A percentile compares a stretch with the other conserved stretches of the same genome.
Conservation (phyloP, 1,140 invertebrate genomes). For the Cydia amplana region DNA sequence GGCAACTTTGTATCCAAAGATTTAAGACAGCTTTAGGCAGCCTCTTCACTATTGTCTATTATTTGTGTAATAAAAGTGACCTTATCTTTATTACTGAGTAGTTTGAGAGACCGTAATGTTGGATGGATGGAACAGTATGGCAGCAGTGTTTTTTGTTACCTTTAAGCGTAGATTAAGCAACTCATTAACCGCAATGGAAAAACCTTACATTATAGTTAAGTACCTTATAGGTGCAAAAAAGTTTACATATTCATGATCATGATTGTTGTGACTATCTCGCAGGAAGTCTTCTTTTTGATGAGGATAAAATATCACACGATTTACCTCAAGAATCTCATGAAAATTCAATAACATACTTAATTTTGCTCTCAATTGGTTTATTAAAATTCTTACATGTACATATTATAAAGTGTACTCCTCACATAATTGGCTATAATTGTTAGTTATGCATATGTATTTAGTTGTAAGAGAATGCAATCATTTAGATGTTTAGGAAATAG, state of each 20-base stretch:
- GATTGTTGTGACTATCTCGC: background rate
- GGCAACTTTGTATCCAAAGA: slow-evolving; percentile 21
- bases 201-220: background rate
- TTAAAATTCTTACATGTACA: too few species aligned
- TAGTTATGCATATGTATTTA: background rate
- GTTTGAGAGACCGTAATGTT: too few species aligned
- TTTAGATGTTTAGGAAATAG: slow-evolving; percentile 5
- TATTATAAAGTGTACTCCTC: background rate
- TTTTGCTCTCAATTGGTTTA: too few species aligned
- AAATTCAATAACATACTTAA: too few species aligned
- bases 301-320: too few species aligned
- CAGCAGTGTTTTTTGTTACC: background rate
- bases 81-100: background rate
- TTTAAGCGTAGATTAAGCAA: slow-evolving; percentile 18
- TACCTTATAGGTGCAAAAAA: background rate
- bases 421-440: background rate
- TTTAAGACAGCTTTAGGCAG: slow-evolving; percentile 15
- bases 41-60: background rate
- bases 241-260: background rate
- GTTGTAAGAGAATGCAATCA: background rate
- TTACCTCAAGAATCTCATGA: too few species aligned
- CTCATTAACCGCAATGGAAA: background rate
- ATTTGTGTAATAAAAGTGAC: slow-evolving; percentile 2
- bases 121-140: background rate
- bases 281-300: background rate